Base-by-base conservation (phyloP, 2,888 invertebrate genomes). In the Ellobium chinense region DNA sequence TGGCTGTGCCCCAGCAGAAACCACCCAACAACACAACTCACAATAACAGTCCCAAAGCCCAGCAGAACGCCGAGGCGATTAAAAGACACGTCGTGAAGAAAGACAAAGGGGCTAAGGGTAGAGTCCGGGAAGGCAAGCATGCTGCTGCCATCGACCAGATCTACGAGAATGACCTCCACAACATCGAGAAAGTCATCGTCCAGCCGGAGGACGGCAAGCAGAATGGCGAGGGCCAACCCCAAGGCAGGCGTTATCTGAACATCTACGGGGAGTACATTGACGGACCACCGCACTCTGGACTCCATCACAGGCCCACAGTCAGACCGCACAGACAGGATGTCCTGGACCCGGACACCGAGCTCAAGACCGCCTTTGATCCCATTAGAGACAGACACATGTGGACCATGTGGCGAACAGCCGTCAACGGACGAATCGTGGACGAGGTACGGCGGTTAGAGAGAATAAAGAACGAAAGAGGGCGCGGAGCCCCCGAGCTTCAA, bases 331-430 rank as follows among this genome's bases (percentile, higher is more conserved):
- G 24, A 0, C 2, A 2, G 2, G 21, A 2, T 18, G 0, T 14
- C 31, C 74, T 14, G 9, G 18, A 62, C 21, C 18, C 54, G 9
- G 66, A 65, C 24, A 5, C 74, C 1, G 76, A 74, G 31, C 74
- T 84, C 34, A 72, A 18, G 24, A 80, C 81, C 31, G 76, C 81
- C 9, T 85, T 85, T 29, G 82, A 85, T 65, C 85, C 85, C 14
- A 82, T 84, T 80, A 81, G 81, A 58, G 83, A 84, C 72, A 66
- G 83, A 54, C 85, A 85, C 72, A 60, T 84, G 76, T 85, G 85
- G 85, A 82, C 84, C 24, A 84, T 84, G 84, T 85, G 85, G 85
- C 66, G 85, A 5, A 83, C 83, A 1, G 83, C 84, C 9, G 85
- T 85, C 39, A 85, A 84, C 66, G 85, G 84, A 0, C 60, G 82